phyloP scores from a whole-genome alignment of 1,140 invertebrate genomes.

The Anoplophora glabripennis region DNA sequence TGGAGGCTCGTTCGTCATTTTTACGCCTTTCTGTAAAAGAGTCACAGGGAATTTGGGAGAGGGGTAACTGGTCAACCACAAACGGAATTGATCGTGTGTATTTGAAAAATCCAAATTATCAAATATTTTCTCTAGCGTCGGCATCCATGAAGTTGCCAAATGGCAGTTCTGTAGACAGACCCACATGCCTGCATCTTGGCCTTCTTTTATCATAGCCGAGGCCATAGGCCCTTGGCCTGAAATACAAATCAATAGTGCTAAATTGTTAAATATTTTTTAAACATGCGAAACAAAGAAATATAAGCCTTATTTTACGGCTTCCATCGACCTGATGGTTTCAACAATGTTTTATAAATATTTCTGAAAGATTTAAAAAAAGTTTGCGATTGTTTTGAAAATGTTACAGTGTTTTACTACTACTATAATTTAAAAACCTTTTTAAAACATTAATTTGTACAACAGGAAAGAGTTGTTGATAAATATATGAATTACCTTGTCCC shows the following conservation, averaged over 20 bases:
- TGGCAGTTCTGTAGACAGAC: slow-evolving; percentile 94
- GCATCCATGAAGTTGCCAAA: slow-evolving; percentile 88
- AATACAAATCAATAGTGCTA: not conserved
- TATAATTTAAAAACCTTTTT: no score
- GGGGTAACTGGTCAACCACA: slow-evolving; percentile 93
- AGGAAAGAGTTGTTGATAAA: no score
- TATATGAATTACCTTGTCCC: slow-evolving; percentile 64
- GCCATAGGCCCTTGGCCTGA: slow-evolving; percentile 77
- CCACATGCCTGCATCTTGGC: slow-evolving; percentile 77
- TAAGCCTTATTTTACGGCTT: no score
- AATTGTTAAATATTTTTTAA: no score
- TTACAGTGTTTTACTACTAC: no score
- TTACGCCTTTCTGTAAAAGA: slow-evolving; percentile 84
- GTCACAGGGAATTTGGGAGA: slow-evolving; percentile 82
- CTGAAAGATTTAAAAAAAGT: no score
- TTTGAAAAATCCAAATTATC: slow-evolving; percentile 76
- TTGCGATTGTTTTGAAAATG: no score
- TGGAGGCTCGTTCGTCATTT: slow-evolving; percentile 94
- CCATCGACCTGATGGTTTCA: no score
- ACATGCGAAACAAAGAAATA: no score
- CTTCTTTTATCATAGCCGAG: slow-evolving; percentile 72
- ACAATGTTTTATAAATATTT: no score
- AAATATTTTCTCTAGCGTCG: slow-evolving; percentile 72
- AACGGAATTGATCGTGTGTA: slow-evolving; percentile 68
- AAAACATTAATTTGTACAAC: no score